Conservation (phyloP, 2,888 invertebrate genomes). For the Nemapogon koenigi region DNA sequence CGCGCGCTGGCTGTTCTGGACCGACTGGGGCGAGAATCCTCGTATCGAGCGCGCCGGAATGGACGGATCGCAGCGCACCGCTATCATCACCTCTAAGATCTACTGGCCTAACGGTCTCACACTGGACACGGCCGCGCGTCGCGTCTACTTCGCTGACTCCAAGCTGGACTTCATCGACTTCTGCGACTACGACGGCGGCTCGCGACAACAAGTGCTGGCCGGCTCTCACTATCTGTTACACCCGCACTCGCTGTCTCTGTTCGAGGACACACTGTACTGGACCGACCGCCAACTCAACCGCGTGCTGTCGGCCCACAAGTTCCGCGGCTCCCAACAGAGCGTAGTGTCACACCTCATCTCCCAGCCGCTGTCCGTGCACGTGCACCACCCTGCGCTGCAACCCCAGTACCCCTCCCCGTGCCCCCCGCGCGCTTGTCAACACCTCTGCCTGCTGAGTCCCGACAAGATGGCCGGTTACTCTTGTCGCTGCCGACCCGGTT, state of each 20-base stretch:
- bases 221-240: constrained; percentile 92
- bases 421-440: constrained; percentile 71
- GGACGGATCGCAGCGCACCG: constrained; percentile 88
- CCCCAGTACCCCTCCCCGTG: constrained; percentile 84
- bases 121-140: constrained; percentile 88
- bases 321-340: constrained; percentile 88
- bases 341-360: constrained; percentile 94
- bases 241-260: constrained; percentile 93
- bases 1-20: constrained; percentile 94
- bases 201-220: constrained; percentile 86
- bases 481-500: constrained; percentile 94
- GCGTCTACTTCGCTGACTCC: constrained; percentile 97
- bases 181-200: constrained; percentile 94
- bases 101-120: constrained; percentile 99
- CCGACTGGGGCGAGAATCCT: constrained; percentile 98
- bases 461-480: constrained; percentile 72
- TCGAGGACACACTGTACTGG: constrained; percentile 97
- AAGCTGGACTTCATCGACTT: constrained; percentile 98
- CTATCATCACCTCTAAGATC: constrained; percentile 91
- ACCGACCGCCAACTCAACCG: constrained; percentile 93
- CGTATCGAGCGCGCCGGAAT: constrained; percentile 94
- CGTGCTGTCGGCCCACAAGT: constrained; percentile 90
- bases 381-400: constrained; percentile 94
- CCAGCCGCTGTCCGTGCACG: constrained; percentile 94
- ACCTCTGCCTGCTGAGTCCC: constrained; percentile 91